phyloP scores from a whole-genome alignment of 1,140 invertebrate genomes.

The Brachionus plicatilis region DNA sequence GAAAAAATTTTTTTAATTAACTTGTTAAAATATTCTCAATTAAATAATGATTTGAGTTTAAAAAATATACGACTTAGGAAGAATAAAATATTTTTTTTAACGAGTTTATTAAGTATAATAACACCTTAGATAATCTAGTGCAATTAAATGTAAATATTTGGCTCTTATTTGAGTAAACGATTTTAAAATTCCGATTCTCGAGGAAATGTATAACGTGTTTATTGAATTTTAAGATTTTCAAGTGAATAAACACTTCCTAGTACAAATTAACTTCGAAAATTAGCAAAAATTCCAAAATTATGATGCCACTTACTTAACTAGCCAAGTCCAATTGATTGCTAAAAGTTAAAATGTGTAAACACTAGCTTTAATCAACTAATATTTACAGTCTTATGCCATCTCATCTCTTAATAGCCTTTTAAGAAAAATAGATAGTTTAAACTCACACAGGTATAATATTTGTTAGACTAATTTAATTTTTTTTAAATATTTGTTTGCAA shows the following conservation, averaged over 20 bases:
- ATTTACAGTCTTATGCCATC: not conserved
- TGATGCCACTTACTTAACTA: constrained; percentile 20
- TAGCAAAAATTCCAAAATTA: constrained; percentile 15
- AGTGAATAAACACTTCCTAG: constrained; percentile 17
- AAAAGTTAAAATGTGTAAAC: constrained; percentile 4
- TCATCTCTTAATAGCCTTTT: not conserved
- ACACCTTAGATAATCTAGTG: constrained; percentile 17
- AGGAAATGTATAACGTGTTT: constrained; percentile 29
- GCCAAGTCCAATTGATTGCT: not conserved
- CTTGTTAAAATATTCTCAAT: not conserved
- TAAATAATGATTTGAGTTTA: too few species aligned
- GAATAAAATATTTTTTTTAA: not conserved
- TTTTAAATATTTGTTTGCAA: constrained; percentile 28
- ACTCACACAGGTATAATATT: constrained; percentile 34
- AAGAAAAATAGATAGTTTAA: constrained; percentile 13
- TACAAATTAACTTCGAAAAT: constrained; percentile 26
- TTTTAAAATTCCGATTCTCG: constrained; percentile 22
- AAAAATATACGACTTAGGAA: too few species aligned
- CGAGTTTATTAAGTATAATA: not conserved
- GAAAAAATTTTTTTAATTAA: not conserved
- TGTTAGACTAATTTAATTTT: not conserved
- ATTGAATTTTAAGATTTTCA: constrained; percentile 32
- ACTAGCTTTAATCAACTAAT: constrained; percentile 17
- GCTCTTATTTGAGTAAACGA: constrained; percentile 33
- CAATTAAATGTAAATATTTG: constrained; percentile 25